Evolutionary conservation across 2,888 invertebrate species (phyloP).

Genomic region (Hyles lineata): DNA sequence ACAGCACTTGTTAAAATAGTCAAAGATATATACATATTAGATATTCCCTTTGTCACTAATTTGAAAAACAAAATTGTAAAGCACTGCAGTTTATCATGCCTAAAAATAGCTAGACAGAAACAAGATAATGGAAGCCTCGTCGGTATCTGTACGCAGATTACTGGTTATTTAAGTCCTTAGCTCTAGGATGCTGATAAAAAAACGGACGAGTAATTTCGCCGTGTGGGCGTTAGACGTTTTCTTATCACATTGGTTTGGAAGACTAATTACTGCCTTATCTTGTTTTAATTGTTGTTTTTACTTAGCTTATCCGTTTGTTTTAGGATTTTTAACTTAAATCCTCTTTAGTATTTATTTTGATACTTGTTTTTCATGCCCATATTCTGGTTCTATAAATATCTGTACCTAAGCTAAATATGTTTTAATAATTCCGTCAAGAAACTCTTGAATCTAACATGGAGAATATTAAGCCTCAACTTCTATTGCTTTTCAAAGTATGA

Average conservation of each 20-base stretch:
- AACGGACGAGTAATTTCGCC: conserved; percentile 12
- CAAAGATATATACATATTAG: neutral
- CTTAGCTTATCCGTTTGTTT: neutral
- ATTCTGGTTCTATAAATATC: too few relatives aligned
- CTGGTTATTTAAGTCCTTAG: conserved; percentile 14
- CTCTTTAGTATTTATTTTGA: neutral
- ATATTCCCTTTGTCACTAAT: neutral
- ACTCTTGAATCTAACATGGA: too few relatives aligned
- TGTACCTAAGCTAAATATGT: too few relatives aligned
- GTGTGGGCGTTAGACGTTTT: conserved; percentile 7
- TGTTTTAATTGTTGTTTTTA: conserved; percentile 17
- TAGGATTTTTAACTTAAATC: neutral
- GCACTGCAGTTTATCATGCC: neutral
- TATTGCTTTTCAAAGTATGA: too few relatives aligned
- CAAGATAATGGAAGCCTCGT: conserved; percentile 2
- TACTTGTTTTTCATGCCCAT: too few relatives aligned
- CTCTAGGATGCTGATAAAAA: conserved; percentile 21
- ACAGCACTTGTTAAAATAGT: neutral
- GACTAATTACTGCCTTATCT: conserved; percentile 20
- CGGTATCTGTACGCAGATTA: conserved; percentile 8
- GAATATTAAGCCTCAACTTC: too few relatives aligned
- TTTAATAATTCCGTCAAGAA: too few relatives aligned
- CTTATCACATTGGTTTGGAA: conserved; percentile 16
- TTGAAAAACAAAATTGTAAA: neutral
- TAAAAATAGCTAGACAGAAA: conserved; percentile 7